phyloP scores from a whole-genome alignment of 2,888 invertebrate species.

The Polydrusus pterygomalis region DNA sequence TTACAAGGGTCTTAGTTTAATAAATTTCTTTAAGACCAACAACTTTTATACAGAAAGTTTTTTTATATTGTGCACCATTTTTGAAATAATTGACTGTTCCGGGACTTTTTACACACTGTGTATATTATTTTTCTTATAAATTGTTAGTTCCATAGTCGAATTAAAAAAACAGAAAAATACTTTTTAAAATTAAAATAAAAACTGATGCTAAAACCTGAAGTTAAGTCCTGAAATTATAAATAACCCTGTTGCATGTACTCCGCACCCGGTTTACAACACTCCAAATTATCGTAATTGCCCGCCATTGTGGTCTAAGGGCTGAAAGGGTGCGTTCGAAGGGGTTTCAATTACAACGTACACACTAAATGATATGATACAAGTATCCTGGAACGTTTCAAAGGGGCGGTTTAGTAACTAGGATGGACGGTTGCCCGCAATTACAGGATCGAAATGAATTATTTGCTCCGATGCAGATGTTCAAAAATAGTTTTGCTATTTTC shows the following conservation, averaged over 20 bases:
- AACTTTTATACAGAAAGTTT: no score
- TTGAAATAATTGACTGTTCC: no score
- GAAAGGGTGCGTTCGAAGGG: constrained; percentile 22
- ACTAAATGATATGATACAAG: constrained; percentile 21
- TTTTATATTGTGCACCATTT: no score
- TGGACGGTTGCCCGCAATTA: constrained; percentile 2
- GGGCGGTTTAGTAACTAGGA: constrained; percentile 21
- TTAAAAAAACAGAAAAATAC: no score
- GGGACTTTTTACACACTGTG: no score
- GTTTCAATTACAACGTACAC: constrained; percentile 17
- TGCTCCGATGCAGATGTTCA: neutral
- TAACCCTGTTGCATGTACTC: constrained; percentile 32
- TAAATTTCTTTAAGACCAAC: no score
- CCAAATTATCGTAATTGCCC: constrained; percentile 33
- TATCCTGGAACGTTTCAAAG: constrained; percentile 20
- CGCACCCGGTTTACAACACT: constrained; percentile 24
- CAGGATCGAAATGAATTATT: neutral
- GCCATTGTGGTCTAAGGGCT: constrained; percentile 29
- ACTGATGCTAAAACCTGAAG: neutral
- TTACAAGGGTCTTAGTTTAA: no score
- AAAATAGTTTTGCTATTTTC: neutral
- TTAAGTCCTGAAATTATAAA: neutral
- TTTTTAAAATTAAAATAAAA: no score
- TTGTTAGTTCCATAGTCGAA: no score
- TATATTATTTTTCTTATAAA: no score